Evolutionary conservation across 23 tunicate species (phyloP).

Genomic region (Aplidium turbinatum): DNA sequence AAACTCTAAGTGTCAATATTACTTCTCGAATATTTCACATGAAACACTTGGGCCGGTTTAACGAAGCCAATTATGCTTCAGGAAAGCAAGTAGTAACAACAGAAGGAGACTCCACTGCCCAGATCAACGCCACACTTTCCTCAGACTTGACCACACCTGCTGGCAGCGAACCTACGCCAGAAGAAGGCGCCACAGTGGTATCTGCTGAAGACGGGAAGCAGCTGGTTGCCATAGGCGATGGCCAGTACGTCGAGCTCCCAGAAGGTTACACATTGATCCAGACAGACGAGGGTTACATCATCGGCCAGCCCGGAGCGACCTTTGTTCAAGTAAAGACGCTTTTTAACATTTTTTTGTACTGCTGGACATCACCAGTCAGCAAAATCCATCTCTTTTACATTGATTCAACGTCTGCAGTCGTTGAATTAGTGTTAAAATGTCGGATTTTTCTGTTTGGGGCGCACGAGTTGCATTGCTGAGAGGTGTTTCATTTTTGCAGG

Average conservation of each 20-base stretch:
- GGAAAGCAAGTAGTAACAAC: too few relatives aligned
- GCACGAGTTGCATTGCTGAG: too few relatives aligned
- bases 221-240: slow-evolving; percentile 90
- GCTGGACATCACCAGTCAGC: neutral
- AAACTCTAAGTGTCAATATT: too few relatives aligned
- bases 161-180: slow-evolving; percentile 18
- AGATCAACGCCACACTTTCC: too few relatives aligned
- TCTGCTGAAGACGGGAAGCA: slow-evolving; percentile 84
- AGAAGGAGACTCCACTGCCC: too few relatives aligned
- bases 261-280: slow-evolving; percentile 94
- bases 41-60: too few relatives aligned
- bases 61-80: too few relatives aligned
- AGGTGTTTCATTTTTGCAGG: slow-evolving; percentile 39
- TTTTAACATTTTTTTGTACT: neutral
- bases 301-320: slow-evolving; percentile 92
- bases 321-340: slow-evolving; percentile 72
- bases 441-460: too few relatives aligned
- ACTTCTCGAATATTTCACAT: too few relatives aligned
- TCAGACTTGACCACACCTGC: neutral
- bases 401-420: too few relatives aligned
- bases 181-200: slow-evolving; percentile 50
- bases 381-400: too few relatives aligned
- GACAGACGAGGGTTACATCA: slow-evolving; percentile 93
- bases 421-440: too few relatives aligned
- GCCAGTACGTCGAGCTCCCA: slow-evolving; percentile 91